Evolutionary conservation across 2,113 vertebrate species (phyloP).

Genomic region (Dendropsophus ebraccatus): DNA sequence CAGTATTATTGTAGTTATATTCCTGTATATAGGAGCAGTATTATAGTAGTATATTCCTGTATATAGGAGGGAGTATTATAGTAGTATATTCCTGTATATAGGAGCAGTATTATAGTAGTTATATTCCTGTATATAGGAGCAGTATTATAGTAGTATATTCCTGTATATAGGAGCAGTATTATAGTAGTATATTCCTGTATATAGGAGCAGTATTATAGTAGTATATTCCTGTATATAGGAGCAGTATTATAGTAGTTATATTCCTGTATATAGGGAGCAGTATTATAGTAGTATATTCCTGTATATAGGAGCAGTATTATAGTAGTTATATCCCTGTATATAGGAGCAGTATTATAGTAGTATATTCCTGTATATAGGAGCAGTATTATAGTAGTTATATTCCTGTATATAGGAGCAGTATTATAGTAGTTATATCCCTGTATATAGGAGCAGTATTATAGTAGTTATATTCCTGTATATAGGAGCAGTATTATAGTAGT

Average conservation of each 20-base stretch:
- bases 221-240: too few relatives aligned
- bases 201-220: too few relatives aligned
- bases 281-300: background rate
- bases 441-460: too few relatives aligned
- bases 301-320: background rate
- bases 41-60: too few relatives aligned
- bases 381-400: conserved; percentile 2
- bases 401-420: background rate
- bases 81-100: too few relatives aligned
- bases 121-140: background rate
- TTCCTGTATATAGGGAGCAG: background rate
- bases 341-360: background rate
- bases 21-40: background rate
- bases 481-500: too few relatives aligned
- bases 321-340: conserved; percentile 2
- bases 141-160: conserved; percentile 14
- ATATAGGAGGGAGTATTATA: too few relatives aligned
- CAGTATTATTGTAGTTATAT: conserved; percentile 2
- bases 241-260: too few relatives aligned
- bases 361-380: conserved; percentile 3
- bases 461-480: too few relatives aligned
- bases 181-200: too few relatives aligned
- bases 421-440: background rate
- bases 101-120: too few relatives aligned
- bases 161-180: too few relatives aligned